These are phyloP conservation scores for Tachysurus vachellii DNA, from an alignment of 2,113 vertebrate species.

Conservation along the genomic window DNA sequence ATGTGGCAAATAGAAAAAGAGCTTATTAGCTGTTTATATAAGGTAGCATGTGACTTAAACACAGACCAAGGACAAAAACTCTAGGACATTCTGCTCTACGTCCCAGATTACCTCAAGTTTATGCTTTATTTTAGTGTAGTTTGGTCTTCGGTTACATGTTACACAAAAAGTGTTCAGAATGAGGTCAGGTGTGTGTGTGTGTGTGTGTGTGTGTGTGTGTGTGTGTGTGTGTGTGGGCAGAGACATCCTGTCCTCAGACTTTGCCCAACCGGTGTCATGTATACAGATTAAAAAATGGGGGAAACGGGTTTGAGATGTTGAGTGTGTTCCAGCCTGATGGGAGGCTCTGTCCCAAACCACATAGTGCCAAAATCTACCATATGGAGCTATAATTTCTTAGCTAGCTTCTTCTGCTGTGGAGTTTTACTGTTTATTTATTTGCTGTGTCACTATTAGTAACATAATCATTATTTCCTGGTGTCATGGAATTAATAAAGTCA, in stretches of 20 bases:
- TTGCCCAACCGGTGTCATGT: neutral
- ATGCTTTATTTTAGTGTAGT: neutral
- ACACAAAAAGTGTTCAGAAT: neutral
- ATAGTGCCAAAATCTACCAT: neutral
- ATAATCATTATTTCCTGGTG: neutral
- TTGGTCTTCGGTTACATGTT: neutral
- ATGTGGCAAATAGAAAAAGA: neutral
- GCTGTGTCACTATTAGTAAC: neutral
- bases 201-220: neutral
- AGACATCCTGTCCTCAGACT: slow-evolving; percentile 8
- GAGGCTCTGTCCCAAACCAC: neutral
- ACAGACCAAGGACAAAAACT: neutral
- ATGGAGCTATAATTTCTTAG: neutral
- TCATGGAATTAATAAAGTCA: neutral
- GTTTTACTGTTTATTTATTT: neutral
- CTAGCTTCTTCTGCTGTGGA: neutral
- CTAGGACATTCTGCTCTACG: neutral
- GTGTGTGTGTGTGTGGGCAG: neutral
- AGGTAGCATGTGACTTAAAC: neutral
- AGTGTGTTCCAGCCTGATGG: neutral
- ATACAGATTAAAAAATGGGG: neutral
- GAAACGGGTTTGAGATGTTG: neutral
- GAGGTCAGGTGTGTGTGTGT: neutral
- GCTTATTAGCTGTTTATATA: neutral
- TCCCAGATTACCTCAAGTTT: neutral